phyloP scores from a whole-genome alignment of 2,113 vertebrate genomes.

The Aspidoscelis tigris region DNA sequence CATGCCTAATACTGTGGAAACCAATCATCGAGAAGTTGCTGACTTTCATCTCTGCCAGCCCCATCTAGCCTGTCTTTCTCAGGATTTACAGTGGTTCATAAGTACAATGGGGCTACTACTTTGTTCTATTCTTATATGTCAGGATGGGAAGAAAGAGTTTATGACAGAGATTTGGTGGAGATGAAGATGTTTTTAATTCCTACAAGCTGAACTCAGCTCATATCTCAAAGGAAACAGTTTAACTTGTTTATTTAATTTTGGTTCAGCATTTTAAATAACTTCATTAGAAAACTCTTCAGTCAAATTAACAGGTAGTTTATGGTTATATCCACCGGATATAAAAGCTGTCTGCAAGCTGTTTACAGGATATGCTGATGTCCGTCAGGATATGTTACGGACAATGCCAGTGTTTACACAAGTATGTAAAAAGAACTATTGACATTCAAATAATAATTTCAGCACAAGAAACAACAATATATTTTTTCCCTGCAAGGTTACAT shows the following conservation, averaged over 20 bases:
- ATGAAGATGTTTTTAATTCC: slow-evolving; percentile 41
- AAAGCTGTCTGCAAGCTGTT: slow-evolving; percentile 30
- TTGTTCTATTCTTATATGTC: slow-evolving; percentile 14
- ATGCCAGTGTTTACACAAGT: slow-evolving; percentile 40
- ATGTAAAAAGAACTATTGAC: slow-evolving; percentile 3
- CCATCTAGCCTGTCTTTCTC: too few species aligned
- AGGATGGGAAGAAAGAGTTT: slow-evolving; percentile 47
- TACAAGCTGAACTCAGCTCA: neutral
- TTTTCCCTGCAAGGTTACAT: slow-evolving; percentile 32
- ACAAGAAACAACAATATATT: slow-evolving; percentile 40
- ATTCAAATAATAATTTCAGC: slow-evolving; percentile 40
- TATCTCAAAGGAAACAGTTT: slow-evolving; percentile 51
- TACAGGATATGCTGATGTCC: slow-evolving; percentile 49
- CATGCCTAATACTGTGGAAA: too few species aligned
- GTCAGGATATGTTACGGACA: slow-evolving; percentile 19
- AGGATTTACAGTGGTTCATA: too few species aligned
- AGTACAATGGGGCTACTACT: too few species aligned
- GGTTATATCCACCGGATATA: slow-evolving; percentile 48
- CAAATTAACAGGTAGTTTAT: slow-evolving; percentile 20
- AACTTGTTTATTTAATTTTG: neutral
- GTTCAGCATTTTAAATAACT: slow-evolving; percentile 23
- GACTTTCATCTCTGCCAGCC: too few species aligned
- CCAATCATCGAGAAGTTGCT: too few species aligned
- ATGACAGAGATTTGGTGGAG: slow-evolving; percentile 42
- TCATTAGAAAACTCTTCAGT: slow-evolving; percentile 28